These are phyloP conservation scores for Oscheius sp. DNA, from an alignment of 2,888 invertebrate genomes.

Conservation along the genomic window DNA sequence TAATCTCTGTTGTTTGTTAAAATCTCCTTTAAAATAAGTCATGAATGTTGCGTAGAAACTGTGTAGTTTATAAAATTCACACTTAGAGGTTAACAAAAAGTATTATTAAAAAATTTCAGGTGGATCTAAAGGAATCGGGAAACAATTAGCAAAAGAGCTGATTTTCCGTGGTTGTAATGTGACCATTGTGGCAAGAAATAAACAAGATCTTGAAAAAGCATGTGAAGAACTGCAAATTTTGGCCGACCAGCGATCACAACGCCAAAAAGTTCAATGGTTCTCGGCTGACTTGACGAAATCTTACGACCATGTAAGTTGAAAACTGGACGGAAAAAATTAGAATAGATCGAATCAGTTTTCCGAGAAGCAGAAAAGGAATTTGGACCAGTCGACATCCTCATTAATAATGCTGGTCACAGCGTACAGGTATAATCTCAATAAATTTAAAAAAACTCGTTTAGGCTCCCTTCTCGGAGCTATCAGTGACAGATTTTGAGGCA, in stretches of 20 bases:
- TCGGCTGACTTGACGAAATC: conserved; percentile 62
- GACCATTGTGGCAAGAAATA: conserved; percentile 88
- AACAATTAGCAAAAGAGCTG: conserved; percentile 64
- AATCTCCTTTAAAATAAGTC: background rate
- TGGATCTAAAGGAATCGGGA: conserved; percentile 72
- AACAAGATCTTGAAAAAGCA: conserved; percentile 76
- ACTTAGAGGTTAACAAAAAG: too few species aligned
- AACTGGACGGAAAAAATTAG: background rate
- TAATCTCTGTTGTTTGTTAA: too few species aligned
- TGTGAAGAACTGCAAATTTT: conserved; percentile 52
- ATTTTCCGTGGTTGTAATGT: conserved; percentile 84
- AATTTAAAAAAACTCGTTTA: too few species aligned
- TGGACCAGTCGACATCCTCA: conserved; percentile 87
- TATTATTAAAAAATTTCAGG: conserved; percentile 45
- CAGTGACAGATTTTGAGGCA: conserved; percentile 72
- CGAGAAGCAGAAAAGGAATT: conserved; percentile 80
- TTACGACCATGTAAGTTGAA: conserved; percentile 55
- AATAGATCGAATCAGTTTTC: conserved; percentile 73
- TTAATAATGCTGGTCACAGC: conserved; percentile 89
- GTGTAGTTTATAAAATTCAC: too few species aligned
- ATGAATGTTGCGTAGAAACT: background rate
- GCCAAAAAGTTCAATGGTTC: conserved; percentile 63
- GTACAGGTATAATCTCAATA: conserved; percentile 63
- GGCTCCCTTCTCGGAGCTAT: conserved; percentile 66
- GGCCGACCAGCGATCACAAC: conserved; percentile 53